Evolutionary conservation across 2,797 vertebrate genomes (phyloP), one percentile per base, ranked within the genome.

Genomic region (Naso thynnoides): DNA sequence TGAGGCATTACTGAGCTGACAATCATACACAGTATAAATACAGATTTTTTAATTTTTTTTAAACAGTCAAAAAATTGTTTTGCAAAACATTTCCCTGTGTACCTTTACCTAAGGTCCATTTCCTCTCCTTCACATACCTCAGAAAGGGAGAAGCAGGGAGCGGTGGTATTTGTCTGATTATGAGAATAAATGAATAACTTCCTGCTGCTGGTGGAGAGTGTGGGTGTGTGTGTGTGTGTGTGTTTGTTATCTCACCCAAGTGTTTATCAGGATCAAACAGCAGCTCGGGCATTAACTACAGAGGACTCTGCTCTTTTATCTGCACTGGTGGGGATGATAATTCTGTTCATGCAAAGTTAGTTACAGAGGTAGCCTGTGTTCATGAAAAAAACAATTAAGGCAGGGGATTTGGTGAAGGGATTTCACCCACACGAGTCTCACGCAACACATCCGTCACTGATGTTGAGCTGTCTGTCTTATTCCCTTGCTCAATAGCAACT

Each of bases 201-300:
- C 89, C 89, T 87, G 76, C 70, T 60, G 80, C 64, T 50, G 54
- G 54, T 68, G 29, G 72, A 70, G 68, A 54, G 62, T 24, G 79
- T 56, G 83, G 38, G 82, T 81, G 82, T 83, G 65, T 70, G 82
- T 81, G 82, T 83, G 65, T 70, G 26, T 52, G 82, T 86, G 73
- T 70, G 61, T 78, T 60, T 84, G 78, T 90, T 92, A 91, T 92
- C 91, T 89, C 47, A 59, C 74, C 44, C 6, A 45, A 63, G 75
- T 79, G 84, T 78, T 89, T 94, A 93, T 94, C 95, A 85, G 94
- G 95, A 96, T 95, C 95, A 97, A 96, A 96, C 88, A 94, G 85
- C 82, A 78, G 73, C 81, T 50, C 24, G 9, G 75, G 85, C 85
- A 78, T 91, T 87, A 86, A 85, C 84, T 41, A 38, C 68, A 83